These are phyloP conservation scores for Carollia perspicillata DNA, from an alignment of 2,113 vertebrate species.

Conservation along the genomic window DNA sequence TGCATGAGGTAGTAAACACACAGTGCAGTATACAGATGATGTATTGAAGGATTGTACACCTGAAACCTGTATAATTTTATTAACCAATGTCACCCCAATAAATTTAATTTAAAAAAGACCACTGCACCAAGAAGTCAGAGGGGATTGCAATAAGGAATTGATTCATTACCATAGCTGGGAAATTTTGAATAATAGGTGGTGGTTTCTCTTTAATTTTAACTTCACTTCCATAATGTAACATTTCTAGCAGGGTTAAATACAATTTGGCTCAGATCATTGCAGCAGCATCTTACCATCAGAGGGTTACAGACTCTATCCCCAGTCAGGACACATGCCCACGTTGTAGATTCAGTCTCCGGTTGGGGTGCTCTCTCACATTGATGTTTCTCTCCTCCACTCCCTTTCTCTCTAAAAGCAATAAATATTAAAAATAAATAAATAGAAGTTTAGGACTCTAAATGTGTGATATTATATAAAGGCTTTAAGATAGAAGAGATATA, in stretches of 20 bases:
- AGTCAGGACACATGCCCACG: too few species aligned
- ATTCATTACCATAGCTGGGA: neutral
- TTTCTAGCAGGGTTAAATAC: conserved; percentile 20
- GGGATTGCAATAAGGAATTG: neutral
- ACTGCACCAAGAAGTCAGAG: neutral
- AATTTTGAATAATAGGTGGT: neutral
- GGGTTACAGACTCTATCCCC: too few species aligned
- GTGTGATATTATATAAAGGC: neutral
- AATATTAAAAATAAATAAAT: neutral
- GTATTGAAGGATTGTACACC: too few species aligned
- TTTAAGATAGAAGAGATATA: neutral
- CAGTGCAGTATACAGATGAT: too few species aligned
- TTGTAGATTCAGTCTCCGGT: too few species aligned
- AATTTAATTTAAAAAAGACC: neutral
- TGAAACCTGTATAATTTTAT: too few species aligned
- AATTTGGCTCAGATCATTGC: neutral
- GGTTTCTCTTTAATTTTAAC: conserved; percentile 15
- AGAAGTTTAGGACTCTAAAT: neutral
- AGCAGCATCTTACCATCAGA: too few species aligned
- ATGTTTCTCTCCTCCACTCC: too few species aligned
- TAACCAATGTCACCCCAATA: too few species aligned
- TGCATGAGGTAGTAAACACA: neutral
- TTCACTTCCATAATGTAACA: neutral
- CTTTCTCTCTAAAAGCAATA: too few species aligned
- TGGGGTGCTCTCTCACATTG: too few species aligned